Percentiles rank a stretch among this genome's conserved stretches.
Conservation (phyloP, 2,797 vertebrate genomes). For the Lutjanus argentimaculatus region DNA sequence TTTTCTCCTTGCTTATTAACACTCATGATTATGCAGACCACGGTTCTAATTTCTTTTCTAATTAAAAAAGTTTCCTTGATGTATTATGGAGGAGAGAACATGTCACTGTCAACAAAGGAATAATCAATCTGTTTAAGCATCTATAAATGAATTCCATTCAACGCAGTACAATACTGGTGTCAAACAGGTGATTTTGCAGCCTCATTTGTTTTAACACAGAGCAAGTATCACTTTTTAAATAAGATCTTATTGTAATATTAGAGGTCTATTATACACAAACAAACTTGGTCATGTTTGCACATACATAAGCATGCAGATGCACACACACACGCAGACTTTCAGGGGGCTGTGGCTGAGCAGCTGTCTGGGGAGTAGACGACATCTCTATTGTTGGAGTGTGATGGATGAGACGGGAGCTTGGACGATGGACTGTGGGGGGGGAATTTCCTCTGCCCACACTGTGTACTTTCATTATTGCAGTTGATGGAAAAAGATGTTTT, state of each 20-base stretch:
- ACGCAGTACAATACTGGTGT: constrained; percentile 27
- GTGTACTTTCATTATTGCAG: constrained; percentile 55
- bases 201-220: constrained; percentile 6
- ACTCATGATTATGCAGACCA: constrained; percentile 40
- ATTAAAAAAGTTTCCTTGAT: constrained; percentile 61
- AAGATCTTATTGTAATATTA: constrained; percentile 2
- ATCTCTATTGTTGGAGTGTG: constrained; percentile 77
- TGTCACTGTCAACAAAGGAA: constrained; percentile 60
- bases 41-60: constrained; percentile 51
- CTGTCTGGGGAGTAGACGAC: constrained; percentile 68
- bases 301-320: constrained; percentile 10
- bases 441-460: constrained; percentile 35
- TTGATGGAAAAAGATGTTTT: constrained; percentile 46
- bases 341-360: constrained; percentile 55
- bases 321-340: constrained; percentile 13
- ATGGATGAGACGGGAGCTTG: constrained; percentile 71
- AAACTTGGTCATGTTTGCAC: constrained; percentile 16
- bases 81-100: constrained; percentile 26
- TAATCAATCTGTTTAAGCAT: constrained; percentile 57
- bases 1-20: constrained; percentile 35
- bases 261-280: constrained; percentile 13
- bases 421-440: constrained; percentile 29
- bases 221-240: constrained; percentile 13
- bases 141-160: constrained; percentile 41
- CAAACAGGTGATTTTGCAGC: constrained; percentile 25